phyloP scores from a whole-genome alignment of 2,113 vertebrate species.

The Regulus satrapa region DNA sequence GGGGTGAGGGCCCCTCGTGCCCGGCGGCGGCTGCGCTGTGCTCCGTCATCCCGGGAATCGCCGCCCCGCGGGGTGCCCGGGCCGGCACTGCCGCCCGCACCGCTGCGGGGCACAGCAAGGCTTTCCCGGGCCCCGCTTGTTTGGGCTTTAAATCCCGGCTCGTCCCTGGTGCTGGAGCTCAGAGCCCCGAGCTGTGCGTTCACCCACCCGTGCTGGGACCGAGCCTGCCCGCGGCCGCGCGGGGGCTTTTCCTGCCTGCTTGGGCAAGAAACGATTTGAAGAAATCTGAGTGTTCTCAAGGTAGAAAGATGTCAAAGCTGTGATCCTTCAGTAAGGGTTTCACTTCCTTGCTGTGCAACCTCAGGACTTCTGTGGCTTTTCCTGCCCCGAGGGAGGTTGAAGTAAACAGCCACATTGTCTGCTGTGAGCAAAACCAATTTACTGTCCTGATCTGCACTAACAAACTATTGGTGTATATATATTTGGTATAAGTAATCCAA shows the following conservation, averaged over 20 bases:
- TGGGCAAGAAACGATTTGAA: background rate
- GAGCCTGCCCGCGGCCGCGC: rapidly evolving
- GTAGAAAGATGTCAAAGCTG: background rate
- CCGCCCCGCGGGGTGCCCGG: no score
- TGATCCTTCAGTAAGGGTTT: background rate
- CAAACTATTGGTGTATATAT: rapidly evolving
- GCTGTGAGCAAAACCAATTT: background rate
- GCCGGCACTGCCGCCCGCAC: no score
- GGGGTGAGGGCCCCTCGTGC: no score
- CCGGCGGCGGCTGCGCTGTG: rapidly evolving
- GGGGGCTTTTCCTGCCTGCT: background rate
- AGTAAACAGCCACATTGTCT: background rate
- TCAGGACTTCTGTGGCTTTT: background rate
- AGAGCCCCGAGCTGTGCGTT: rapidly evolving
- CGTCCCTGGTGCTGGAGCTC: rapidly evolving
- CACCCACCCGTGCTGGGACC: background rate
- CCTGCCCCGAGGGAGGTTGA: background rate
- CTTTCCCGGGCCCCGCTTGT: background rate
- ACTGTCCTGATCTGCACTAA: background rate
- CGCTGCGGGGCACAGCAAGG: no score
- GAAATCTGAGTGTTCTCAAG: background rate
- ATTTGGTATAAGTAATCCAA: background rate
- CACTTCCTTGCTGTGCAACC: background rate
- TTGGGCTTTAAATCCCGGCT: background rate
- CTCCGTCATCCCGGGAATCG: rapidly evolving